Conservation (phyloP, 2,888 invertebrate genomes). For the Epinotia nisella region DNA sequence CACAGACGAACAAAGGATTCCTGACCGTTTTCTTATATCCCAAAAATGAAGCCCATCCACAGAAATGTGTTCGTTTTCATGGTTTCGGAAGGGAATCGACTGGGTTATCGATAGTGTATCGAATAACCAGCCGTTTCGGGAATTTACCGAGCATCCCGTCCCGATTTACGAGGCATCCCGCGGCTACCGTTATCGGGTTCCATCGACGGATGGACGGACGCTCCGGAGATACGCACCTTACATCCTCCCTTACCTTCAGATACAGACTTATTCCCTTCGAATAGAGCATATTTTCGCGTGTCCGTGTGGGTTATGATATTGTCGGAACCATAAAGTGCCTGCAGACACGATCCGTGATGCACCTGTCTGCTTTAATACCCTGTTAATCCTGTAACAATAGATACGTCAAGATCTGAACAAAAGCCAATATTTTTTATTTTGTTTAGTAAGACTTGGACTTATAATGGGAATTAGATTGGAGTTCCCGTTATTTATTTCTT, state of each 20-base stretch:
- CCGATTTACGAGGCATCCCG: conserved; percentile 62
- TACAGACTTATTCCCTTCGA: conserved; percentile 31
- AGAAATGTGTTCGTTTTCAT: conserved; percentile 2
- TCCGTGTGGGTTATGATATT: neutral
- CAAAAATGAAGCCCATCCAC: neutral
- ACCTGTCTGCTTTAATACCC: conserved; percentile 37
- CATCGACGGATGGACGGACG: conserved; percentile 33
- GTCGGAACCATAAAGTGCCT: conserved; percentile 37
- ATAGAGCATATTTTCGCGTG: conserved; percentile 14
- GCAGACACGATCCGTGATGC: conserved; percentile 37
- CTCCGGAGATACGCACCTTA: conserved; percentile 30
- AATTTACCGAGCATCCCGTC: conserved; percentile 64
- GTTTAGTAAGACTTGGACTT: conserved; percentile 9
- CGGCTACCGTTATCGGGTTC: conserved; percentile 63
- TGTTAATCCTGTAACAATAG: conserved; percentile 43
- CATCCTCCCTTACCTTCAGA: conserved; percentile 55
- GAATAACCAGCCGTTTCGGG: conserved; percentile 60
- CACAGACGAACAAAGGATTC: neutral
- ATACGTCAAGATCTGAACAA: conserved; percentile 40
- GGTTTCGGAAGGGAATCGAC: conserved; percentile 41
- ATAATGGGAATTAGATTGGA: conserved; percentile 34
- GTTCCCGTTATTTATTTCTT: conserved; percentile 38
- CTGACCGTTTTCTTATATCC: neutral
- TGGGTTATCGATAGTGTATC: conserved; percentile 61
- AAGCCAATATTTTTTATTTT: conserved; percentile 35